phyloP scores from a whole-genome alignment of 2,888 invertebrate genomes.

The Lasius platythorax region DNA sequence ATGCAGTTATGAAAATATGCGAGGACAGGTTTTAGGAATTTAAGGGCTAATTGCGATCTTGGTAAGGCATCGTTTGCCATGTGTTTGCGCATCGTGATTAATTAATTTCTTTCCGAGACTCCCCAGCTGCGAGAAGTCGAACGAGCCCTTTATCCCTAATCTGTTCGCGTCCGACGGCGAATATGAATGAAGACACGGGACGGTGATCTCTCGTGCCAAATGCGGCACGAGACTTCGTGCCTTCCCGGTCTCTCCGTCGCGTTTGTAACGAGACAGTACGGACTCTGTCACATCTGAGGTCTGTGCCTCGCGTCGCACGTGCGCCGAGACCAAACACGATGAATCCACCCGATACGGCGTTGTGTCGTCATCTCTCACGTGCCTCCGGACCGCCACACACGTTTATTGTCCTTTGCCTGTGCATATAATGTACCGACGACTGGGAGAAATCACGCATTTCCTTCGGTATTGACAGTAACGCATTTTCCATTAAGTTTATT shows the following conservation, averaged over 20 bases:
- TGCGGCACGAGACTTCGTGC: constrained; percentile 40
- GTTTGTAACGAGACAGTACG: constrained; percentile 30
- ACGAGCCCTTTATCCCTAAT: constrained; percentile 23
- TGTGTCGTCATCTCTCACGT: constrained; percentile 58
- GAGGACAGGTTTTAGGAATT: not conserved
- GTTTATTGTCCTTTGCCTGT: constrained; percentile 48
- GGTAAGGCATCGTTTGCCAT: not conserved
- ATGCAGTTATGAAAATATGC: not conserved
- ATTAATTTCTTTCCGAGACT: constrained; percentile 38
- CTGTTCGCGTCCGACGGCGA: constrained; percentile 24
- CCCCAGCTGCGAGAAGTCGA: constrained; percentile 31
- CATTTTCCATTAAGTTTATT: not conserved
- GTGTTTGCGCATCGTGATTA: constrained; percentile 26
- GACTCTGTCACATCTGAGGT: constrained; percentile 25
- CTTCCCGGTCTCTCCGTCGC: constrained; percentile 28
- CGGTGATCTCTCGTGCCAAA: constrained; percentile 60
- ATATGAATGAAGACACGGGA: constrained; percentile 54
- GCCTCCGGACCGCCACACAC: constrained; percentile 46
- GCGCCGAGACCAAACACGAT: constrained; percentile 59
- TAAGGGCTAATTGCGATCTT: not conserved
- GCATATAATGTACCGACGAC: constrained; percentile 30
- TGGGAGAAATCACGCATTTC: constrained; percentile 31
- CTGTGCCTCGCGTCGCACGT: constrained; percentile 53
- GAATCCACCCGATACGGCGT: constrained; percentile 60
- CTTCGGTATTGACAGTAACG: constrained; percentile 12